Evolutionary conservation across 2,888 invertebrate genomes (phyloP).

Genomic region (Apodemia duryi): DNA sequence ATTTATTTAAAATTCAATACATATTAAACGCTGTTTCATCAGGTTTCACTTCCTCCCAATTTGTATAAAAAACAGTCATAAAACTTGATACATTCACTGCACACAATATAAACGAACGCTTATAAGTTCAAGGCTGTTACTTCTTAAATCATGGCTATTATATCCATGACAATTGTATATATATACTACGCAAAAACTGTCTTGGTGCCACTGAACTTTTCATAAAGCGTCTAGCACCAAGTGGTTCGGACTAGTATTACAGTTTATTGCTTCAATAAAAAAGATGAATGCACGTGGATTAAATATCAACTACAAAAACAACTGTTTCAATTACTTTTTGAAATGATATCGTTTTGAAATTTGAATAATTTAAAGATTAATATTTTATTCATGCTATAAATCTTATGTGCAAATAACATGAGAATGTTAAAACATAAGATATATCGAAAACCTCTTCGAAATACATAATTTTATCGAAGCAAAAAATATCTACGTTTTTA

Average conservation of each 20-base stretch:
- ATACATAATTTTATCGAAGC: no score
- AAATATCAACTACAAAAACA: constrained; percentile 5
- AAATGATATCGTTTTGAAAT: background rate
- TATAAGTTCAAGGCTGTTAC: background rate
- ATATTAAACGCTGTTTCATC: no score
- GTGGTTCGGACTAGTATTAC: background rate
- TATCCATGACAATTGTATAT: constrained; percentile 4
- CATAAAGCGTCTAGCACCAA: background rate
- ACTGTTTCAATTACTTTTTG: constrained; percentile 4
- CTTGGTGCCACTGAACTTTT: constrained; percentile 10
- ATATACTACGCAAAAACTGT: constrained; percentile 5
- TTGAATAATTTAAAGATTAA: background rate
- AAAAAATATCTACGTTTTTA: no score
- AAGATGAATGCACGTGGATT: background rate
- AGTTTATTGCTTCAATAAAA: constrained; percentile 10
- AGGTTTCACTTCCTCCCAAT: background rate
- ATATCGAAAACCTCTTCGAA: no score
- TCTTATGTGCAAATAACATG: background rate
- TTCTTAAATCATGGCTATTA: constrained; percentile 4
- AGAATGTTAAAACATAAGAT: no score
- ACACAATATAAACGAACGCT: constrained; percentile 2
- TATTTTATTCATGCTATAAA: background rate
- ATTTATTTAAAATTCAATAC: no score
- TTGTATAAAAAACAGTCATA: background rate
- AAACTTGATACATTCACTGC: constrained; percentile 6